These are phyloP conservation scores for Sinocyclocheilus maitianheensis DNA, from an alignment of 2,113 vertebrate genomes.

Conservation along the genomic window DNA sequence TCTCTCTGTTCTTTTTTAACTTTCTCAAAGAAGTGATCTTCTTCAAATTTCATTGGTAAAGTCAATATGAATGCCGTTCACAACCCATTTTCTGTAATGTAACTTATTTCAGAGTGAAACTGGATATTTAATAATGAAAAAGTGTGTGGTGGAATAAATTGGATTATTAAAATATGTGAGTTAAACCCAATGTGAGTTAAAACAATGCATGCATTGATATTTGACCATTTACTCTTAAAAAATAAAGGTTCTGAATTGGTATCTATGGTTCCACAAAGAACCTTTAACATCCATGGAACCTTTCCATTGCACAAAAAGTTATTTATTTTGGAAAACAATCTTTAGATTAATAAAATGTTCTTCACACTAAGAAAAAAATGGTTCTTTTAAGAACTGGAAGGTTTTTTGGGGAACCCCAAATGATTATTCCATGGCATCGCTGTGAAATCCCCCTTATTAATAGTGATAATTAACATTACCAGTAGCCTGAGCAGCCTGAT, in stretches of 20 bases:
- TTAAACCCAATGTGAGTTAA: neutral
- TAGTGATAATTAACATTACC: neutral
- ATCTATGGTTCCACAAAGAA: neutral
- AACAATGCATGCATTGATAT: neutral
- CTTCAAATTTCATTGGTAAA: neutral
- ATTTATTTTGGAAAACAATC: neutral
- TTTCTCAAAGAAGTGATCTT: neutral
- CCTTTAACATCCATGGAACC: neutral
- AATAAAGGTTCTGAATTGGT: neutral
- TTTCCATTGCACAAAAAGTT: neutral
- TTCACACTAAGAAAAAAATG: neutral
- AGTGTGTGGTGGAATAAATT: neutral
- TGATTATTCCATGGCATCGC: neutral
- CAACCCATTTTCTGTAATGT: neutral
- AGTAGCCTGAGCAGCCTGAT: no score
- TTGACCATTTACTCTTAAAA: neutral
- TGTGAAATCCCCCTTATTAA: neutral
- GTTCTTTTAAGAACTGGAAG: neutral
- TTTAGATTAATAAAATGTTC: neutral
- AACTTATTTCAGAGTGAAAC: neutral
- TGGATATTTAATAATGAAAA: neutral
- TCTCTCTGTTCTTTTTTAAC: conserved; percentile 22
- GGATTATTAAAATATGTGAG: neutral
- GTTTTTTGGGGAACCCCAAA: neutral
- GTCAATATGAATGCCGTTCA: neutral